Conservation (phyloP, 2,888 invertebrate species). For the Chaetogeoica ovagalla region DNA sequence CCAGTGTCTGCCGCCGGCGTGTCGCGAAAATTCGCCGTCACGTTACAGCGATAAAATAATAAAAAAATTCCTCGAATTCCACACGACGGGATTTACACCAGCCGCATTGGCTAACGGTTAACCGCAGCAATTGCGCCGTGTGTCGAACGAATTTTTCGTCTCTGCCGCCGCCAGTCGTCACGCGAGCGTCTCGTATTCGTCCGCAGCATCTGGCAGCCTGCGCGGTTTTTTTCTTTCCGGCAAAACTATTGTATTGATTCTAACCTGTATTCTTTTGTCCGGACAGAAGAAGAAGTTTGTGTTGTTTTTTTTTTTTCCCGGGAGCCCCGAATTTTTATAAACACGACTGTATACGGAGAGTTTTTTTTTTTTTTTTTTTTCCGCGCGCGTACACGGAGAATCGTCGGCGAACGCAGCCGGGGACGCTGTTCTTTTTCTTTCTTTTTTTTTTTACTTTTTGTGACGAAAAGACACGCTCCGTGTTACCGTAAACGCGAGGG, state of each 20-base stretch:
- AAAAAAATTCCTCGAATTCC: no score
- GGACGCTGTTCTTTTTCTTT: not conserved
- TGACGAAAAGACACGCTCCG: not conserved
- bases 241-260: slow-evolving; percentile 53
- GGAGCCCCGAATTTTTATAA: slow-evolving; percentile 44
- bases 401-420: not conserved
- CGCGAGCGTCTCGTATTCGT: not conserved
- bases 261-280: slow-evolving; percentile 53
- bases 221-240: slow-evolving; percentile 47
- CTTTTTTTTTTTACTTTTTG: not conserved
- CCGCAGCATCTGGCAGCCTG: slow-evolving; percentile 48
- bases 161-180: no score
- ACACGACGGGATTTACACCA: no score
- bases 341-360: slow-evolving; percentile 36
- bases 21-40: no score
- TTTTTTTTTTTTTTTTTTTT: not conserved
- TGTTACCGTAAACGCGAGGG: slow-evolving; percentile 17
- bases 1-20: no score
- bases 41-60: no score
- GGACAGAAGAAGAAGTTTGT: slow-evolving; percentile 40
- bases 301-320: slow-evolving; percentile 36
- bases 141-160: no score
- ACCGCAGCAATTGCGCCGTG: no score
- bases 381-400: not conserved
- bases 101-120: no score